Evolutionary conservation across 2,888 invertebrate species (phyloP), one percentile per base, ranked within the genome.

Genomic region (Neelides folsomi): DNA sequence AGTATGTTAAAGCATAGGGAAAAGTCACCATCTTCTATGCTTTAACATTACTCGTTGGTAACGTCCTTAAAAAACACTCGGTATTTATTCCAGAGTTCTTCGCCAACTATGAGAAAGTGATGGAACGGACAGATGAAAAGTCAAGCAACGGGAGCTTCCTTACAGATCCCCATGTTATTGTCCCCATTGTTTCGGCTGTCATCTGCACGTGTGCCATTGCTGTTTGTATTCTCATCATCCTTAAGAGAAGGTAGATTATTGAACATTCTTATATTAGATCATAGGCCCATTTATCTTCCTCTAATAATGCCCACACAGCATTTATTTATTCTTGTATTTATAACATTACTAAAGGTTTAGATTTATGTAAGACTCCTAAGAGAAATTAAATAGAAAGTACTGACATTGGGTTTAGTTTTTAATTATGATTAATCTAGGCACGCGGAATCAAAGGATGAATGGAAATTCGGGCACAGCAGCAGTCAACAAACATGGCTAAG

Each of bases 111-210:
- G 61, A 55, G 27, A 59, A 61, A 49, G 47, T 56, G 12, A n/a
- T 55, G 49, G 51, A 51, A 18, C 10, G 51, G 16, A 52, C 55
- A 8, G 55, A 55, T 27, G 55, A 52, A 35, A 46, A 43, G 18
- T 38, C 52, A 8, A 49, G 44, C 39, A 35, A 41, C 16, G 38
- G 43, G 12, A 66, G 69, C 12, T 68, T 72, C 9, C 70, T 72
- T 47, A 70, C 70, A 54, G 69, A 73, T 41, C 67, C 73, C 1
- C 73, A 73, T 59, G 69, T 74, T 4, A 65, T 73, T 16, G 70
- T 74, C 2, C 73, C 74, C 0, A 66, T 74, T 2, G 65, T 72
- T 36, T 73, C 73, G 45, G 72, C 72, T 0, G 68, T 74, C 10
- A 66, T 73, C 27, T 69, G 74, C 42, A 70, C 73, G 35, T 64